Base-by-base conservation (phyloP, 2,888 invertebrate genomes). In the Sycophila texana region DNA sequence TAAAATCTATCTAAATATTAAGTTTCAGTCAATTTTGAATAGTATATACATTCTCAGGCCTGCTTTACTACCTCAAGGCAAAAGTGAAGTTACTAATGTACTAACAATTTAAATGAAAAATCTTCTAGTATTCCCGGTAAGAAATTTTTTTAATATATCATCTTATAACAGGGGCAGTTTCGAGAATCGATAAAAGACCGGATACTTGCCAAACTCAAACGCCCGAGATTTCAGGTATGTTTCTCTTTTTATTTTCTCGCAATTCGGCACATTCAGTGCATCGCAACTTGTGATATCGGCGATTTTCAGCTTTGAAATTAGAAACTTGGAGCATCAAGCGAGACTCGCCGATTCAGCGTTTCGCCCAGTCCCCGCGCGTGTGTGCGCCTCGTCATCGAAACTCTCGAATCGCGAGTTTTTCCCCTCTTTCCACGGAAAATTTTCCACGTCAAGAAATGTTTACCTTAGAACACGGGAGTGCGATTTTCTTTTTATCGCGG, bases 281-380 rank as follows among this genome's bases (percentile, higher is more conserved):
- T 12, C 26, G 20, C 65, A 66, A 73, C 66, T 66, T 39, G 66
- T 77, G 58, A 77, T 77, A 77, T 71, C 77, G 68, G 53, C 61
- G 61, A 68, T 67, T 61, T 60, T 53, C 49, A 58, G 57, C 49
- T 66, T 65, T 51, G 49, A 60, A 77, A 77, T 77, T 77, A 77
- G 77, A 67, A 73, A 67, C 58, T 73, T 53, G 22, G 7, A 67
- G 53, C 20, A 55, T 39, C 30, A 57, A 60, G 60, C 20, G 30
- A 58, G 60, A 67, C 47, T 60, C 65, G 72, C 16, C 58, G 58
- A 77, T 20, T 77, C 77, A 77, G 77, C 66, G 12, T 12, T 72
- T 58, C 39, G 39, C 39, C 60, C 30, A 30, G 53, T 10, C 18
- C 22, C 30, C 61, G 16, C 22, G 3, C 49, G 13, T 39, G n/a